Base-by-base conservation (phyloP, 2,797 vertebrate species). In the Sebastes taczanowskii region DNA sequence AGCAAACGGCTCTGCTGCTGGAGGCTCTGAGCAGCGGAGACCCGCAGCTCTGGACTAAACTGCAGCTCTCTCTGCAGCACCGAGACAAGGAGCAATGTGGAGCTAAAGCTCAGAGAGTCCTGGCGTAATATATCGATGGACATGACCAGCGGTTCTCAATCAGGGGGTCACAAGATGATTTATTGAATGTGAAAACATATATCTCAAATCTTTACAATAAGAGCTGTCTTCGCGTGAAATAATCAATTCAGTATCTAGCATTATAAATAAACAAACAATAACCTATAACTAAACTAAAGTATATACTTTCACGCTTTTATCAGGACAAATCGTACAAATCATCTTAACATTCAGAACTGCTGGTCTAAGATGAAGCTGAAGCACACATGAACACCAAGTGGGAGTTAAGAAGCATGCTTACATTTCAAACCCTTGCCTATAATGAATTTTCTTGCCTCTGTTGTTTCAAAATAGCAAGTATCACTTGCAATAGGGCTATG, bases 1-100 rank as follows among this genome's bases (percentile, higher is more conserved):
- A 97, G 90, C 97, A 98, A 80, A 97, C 97, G 0, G 94, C 94
- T 30, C 95, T 99, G 77, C 96, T 99, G 64, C 83, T 97, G 75
- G 97, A 97, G 88, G 97, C 97, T n/a, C 86, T 97, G 82, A 94
- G 89, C 88, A 97, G 94, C 69, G 96, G 96, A 69, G 95, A 97
- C 83, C 96, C 96, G 0, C 95, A 96, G 81, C 94, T 97, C 0
- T 98, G 97, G 97, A 96, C 96, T 91, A 96, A 94, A 87, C 94
- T 99, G 78, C 97, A 97, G 92, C 95, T 96, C 0, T 96, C 96
- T 62, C 82, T 99, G 38, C 95, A 94, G 55, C 92, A 91, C 78
- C 66, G 79, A 22, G 74, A 85, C 61, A 89, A 80, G 63, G 84
- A 92, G 61, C 89, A 83, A 9, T 66, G 74, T 5, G 74, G 61